These are phyloP conservation scores for Dicaeum eximium DNA, from an alignment of 2,113 vertebrate genomes.

Conservation along the genomic window DNA sequence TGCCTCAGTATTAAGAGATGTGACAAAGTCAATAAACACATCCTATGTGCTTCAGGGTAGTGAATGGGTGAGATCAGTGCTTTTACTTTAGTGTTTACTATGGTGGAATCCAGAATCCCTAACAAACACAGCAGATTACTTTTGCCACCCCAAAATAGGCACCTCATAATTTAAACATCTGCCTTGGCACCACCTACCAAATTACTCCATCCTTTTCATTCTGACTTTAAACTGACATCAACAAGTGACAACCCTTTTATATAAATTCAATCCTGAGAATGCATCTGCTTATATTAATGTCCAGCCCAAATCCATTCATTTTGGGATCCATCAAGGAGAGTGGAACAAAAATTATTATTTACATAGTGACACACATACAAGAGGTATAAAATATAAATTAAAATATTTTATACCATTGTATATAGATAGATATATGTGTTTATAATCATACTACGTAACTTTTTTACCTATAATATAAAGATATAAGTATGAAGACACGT, in stretches of 20 bases:
- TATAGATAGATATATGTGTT: neutral
- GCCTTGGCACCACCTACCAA: neutral
- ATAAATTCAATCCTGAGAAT: neutral
- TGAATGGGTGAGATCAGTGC: neutral
- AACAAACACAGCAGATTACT: conserved; percentile 9
- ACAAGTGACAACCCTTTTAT: neutral
- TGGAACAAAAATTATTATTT: neutral
- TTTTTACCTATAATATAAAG: neutral
- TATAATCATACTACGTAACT: neutral
- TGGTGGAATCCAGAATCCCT: neutral
- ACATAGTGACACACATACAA: fast-evolving
- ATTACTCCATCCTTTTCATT: neutral
- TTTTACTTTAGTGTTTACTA: conserved; percentile 4
- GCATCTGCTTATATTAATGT: neutral
- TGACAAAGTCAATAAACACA: neutral
- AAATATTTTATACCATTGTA: neutral
- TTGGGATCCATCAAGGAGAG: neutral
- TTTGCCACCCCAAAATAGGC: neutral
- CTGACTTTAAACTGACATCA: neutral
- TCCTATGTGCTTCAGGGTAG: neutral
- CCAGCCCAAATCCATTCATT: neutral
- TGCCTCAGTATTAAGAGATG: conserved; percentile 31
- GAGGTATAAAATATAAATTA: neutral
- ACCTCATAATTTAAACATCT: neutral
- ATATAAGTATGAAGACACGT: neutral